Base-by-base conservation (phyloP, 2,888 invertebrate genomes). In the Rhagium mordax region DNA sequence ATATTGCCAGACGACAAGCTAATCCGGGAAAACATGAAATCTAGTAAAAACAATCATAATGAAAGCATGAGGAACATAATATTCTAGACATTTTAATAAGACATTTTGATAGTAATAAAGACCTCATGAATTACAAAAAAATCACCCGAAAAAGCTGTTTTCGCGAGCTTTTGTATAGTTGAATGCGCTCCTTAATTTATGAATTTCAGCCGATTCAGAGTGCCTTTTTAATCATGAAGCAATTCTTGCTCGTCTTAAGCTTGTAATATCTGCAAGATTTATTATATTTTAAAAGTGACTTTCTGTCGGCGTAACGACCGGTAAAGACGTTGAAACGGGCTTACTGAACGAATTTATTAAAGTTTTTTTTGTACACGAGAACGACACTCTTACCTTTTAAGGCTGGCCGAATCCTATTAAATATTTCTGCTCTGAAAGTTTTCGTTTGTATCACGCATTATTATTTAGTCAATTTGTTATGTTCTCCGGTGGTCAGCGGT, bases 401-500 rank as follows among this genome's bases (percentile, higher is more conserved):
- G n/a, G 47, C n/a, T 13, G 16, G n/a, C 29, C 27, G 51, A 49
- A 47, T 67, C 41, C 33, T 47, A 67, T 67, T 67, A 55, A 67
- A 67, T 57, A 20, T 41, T 55, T 67, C 20, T 57, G 67, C 67
- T 24, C 29, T 24, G 29, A 65, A 65, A 57, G 21, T 57, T 41
- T 29, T 47, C 53, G 21, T 33, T 51, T 20, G 20, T 49, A 60
- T 16, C 33, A 27, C 59, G 41, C 65, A 62, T 70, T 74, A 68
- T 72, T 75, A 51, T 59, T 60, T 65, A 24, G 68, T 71, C 72
- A 55, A 67, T 71, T 71, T 75, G 71, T 65, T 61, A 65, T 48
- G 51, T 67, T 70, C 53, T 47, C 72, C 24, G 55, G 62, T 70
- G 72, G 71, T 72, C 75, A 72, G 75, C 71, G 57, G 66, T 67